Percentiles rank a stretch among this genome's conserved stretches.
Evolutionary conservation across 2,797 vertebrate species (phyloP).

Genomic region (Sciaenops ocellatus): DNA sequence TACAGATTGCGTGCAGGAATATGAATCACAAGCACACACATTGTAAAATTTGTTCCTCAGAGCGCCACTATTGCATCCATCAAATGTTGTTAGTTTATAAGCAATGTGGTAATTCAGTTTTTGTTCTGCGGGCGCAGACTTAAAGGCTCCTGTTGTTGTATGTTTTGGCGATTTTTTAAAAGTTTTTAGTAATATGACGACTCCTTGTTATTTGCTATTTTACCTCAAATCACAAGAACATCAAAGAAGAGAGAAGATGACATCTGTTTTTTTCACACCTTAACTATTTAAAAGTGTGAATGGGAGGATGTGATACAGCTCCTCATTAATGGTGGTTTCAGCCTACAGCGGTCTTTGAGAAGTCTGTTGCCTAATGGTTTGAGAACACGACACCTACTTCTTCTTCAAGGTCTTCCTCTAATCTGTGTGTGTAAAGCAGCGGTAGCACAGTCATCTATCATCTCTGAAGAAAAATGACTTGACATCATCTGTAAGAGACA

Average conservation of each 20-base stretch:
- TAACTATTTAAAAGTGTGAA: slow-evolving; percentile 71
- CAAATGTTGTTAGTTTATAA: slow-evolving; percentile 13
- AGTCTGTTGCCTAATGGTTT: slow-evolving; percentile 58
- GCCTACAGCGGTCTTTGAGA: slow-evolving; percentile 52
- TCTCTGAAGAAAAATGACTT: slow-evolving; percentile 36
- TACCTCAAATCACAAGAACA: slow-evolving; percentile 8
- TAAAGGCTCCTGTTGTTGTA: not conserved
- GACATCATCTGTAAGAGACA: slow-evolving; percentile 29
- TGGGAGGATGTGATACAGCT: slow-evolving; percentile 60
- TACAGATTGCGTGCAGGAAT: slow-evolving; percentile 40
- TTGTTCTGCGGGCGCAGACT: slow-evolving; percentile 19
- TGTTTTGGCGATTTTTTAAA: slow-evolving; percentile 6
- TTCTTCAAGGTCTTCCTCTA: slow-evolving; percentile 39
- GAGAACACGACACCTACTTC: slow-evolving; percentile 50
- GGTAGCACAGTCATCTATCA: slow-evolving; percentile 24
- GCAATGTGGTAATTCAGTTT: slow-evolving; percentile 16
- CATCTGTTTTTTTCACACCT: slow-evolving; percentile 60
- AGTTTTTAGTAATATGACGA: not conserved
- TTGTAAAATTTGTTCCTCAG: slow-evolving; percentile 10
- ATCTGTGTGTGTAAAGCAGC: not conserved
- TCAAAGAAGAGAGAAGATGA: slow-evolving; percentile 25
- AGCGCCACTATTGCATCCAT: not conserved
- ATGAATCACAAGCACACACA: slow-evolving; percentile 20
- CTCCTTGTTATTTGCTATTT: slow-evolving; percentile 19
- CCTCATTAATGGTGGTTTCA: slow-evolving; percentile 50